A percentile compares a stretch with the other conserved stretches of the same genome.
phyloP scores from a whole-genome alignment of 1,140 invertebrate genomes.

The Drosophila busckii region DNA sequence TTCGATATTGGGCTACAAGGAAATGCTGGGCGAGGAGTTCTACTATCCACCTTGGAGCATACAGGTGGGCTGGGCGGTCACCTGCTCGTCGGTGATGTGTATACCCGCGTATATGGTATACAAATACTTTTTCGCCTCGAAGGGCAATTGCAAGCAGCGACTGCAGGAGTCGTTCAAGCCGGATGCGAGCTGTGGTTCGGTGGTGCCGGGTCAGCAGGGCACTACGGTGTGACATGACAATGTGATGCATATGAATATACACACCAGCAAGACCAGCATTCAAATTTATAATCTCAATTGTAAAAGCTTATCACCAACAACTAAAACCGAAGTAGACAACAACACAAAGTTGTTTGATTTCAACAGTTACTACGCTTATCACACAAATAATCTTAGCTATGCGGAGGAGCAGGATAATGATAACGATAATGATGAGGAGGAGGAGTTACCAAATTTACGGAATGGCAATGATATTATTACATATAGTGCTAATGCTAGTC shows the following conservation, averaged over 20 bases:
- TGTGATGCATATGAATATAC: slow-evolving; percentile 59
- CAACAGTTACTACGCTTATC: slow-evolving; percentile 62
- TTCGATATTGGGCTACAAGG: slow-evolving; percentile 91
- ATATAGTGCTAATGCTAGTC: slow-evolving; percentile 52
- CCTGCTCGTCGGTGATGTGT: slow-evolving; percentile 93
- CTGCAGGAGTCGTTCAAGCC: slow-evolving; percentile 60
- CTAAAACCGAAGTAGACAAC: slow-evolving; percentile 11
- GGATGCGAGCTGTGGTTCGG: slow-evolving; percentile 55
- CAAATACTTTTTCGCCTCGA: slow-evolving; percentile 86
- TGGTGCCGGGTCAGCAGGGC: slow-evolving; percentile 74
- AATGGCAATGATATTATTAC: slow-evolving; percentile 54
- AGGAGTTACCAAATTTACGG: slow-evolving; percentile 6
- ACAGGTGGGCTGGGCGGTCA: slow-evolving; percentile 93
- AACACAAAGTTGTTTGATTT: slow-evolving; percentile 28
- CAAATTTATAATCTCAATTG: slow-evolving; percentile 61
- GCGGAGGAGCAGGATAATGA: not conserved
- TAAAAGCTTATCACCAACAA: slow-evolving; percentile 73
- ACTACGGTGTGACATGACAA: slow-evolving; percentile 78
- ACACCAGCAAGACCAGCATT: slow-evolving; percentile 52
- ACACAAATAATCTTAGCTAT: slow-evolving; percentile 70
- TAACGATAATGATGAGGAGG: not conserved
- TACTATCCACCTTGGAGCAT: slow-evolving; percentile 94
- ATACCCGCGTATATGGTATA: slow-evolving; percentile 94
- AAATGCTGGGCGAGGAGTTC: slow-evolving; percentile 93
- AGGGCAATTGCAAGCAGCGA: slow-evolving; percentile 80